Evolutionary conservation across 1,140 invertebrate genomes (phyloP), one percentile per base, ranked within the genome.

Genomic region (Hormaphis cornu): DNA sequence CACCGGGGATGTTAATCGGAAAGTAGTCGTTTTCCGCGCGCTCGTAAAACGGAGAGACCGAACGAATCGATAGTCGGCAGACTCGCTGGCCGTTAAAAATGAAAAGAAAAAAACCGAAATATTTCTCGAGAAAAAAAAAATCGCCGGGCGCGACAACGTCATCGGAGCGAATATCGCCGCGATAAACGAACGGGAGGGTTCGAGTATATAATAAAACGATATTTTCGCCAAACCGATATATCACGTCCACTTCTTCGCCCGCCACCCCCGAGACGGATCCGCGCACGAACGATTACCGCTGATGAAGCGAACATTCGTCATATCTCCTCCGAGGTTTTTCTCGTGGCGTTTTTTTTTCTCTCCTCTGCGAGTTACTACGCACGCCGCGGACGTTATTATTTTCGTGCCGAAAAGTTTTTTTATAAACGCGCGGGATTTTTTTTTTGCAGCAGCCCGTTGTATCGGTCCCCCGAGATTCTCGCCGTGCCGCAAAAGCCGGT

Each of bases 231-330:
- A 5, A 8, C 16, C 37, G 16, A 61, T 61, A 61, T 20, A 61
- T 61, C 58, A 44, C n/a, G 58, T 46, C 22, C 6, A 3, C 24
- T 20, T 22, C 9, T 28, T 22, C 22, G 28, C 4, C 22, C 54
- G 56, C 35, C 40, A 20, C 28, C 22, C 26, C n/a, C 24, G 24
- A 30, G 40, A 66, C 42, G 48, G 59, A 66, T 66, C 24, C 28
- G 59, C 28, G 59, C 33, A 66, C 18, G 26, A 66, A 66, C 59
- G 59, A 66, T 66, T 66, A 66, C 59, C 42, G 26, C 59, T 48
- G 59, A 66, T 66, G 59, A 66, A 46, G 59, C 42, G 59, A 66
- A 66, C 59, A 66, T 66, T 66, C 59, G 44, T 66, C 59, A 66
- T 48, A 2, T 8, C 18, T 58, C 54, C 54, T 58, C 54, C 6